Evolutionary conservation across 2,888 invertebrate genomes (phyloP).

Genomic region (Craniophora ligustri): DNA sequence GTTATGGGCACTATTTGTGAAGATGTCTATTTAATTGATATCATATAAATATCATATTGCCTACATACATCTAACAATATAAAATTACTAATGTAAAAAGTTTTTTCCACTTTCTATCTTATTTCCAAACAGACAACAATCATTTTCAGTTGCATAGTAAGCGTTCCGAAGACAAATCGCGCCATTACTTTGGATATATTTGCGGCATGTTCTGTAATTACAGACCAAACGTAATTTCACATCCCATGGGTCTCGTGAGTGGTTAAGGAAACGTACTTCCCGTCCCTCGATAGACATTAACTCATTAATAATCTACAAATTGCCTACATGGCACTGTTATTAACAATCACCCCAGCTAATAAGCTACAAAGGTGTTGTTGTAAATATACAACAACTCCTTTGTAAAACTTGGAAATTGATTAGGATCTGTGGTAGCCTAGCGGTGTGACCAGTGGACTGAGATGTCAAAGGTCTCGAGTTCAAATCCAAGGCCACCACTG

Average conservation of each 20-base stretch:
- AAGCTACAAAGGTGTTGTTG: too few species aligned
- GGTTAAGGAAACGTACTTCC: background rate
- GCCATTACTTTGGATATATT: constrained; percentile 23
- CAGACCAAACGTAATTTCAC: background rate
- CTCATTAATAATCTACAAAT: constrained; percentile 1
- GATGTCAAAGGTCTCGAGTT: too few species aligned
- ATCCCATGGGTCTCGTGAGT: constrained; percentile 21
- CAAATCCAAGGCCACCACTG: too few species aligned
- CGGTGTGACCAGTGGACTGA: too few species aligned
- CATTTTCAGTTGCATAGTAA: background rate
- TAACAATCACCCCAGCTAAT: background rate
- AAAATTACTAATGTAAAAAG: too few species aligned
- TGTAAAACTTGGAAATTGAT: background rate
- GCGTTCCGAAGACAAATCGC: constrained; percentile 25
- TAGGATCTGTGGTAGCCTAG: too few species aligned
- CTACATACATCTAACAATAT: too few species aligned
- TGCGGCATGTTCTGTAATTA: constrained; percentile 28
- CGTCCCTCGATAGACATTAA: background rate
- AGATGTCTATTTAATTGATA: too few species aligned
- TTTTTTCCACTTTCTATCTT: background rate
- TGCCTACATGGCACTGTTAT: background rate
- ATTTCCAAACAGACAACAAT: constrained; percentile 1
- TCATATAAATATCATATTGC: too few species aligned
- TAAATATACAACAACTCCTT: background rate
- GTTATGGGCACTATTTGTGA: too few species aligned